Percentiles rank a stretch among this genome's conserved stretches.
Conservation (phyloP, 1,140 invertebrate genomes). For the Macrostomum lignano region DNA sequence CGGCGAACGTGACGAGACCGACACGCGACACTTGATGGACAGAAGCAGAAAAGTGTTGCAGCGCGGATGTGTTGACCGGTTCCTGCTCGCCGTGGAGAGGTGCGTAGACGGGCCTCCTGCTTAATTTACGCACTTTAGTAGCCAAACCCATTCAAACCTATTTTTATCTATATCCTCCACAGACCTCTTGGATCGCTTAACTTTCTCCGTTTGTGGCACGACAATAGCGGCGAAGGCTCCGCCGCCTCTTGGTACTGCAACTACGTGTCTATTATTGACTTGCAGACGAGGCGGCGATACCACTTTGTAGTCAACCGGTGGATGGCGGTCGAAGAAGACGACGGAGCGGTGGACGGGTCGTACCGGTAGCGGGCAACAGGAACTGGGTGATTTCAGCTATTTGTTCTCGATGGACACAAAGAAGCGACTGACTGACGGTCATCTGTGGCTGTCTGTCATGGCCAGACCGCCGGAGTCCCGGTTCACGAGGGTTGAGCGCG, state of each 20-base stretch:
- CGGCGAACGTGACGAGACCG: too few species aligned
- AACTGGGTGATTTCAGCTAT: neutral
- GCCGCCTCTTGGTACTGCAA: slow-evolving; percentile 32
- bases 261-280: slow-evolving; percentile 29
- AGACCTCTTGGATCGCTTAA: slow-evolving; percentile 30
- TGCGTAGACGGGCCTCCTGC: too few species aligned
- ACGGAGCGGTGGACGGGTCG: slow-evolving; percentile 26
- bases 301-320: slow-evolving; percentile 31
- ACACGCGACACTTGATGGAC: too few species aligned
- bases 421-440: slow-evolving; percentile 31
- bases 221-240: slow-evolving; percentile 31
- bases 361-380: neutral
- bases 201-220: slow-evolving; percentile 33
- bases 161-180: too few species aligned
- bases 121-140: too few species aligned
- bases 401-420: slow-evolving; percentile 1
- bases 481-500: slow-evolving; percentile 30
- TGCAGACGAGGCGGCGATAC: slow-evolving; percentile 31
- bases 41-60: too few species aligned
- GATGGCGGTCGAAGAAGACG: slow-evolving; percentile 34
- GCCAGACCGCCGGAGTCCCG: slow-evolving; percentile 30
- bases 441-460: slow-evolving; percentile 34
- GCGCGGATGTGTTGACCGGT: too few species aligned
- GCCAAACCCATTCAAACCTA: too few species aligned
- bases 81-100: too few species aligned